Percentiles rank a stretch among this genome's conserved stretches.
Evolutionary conservation across 2,797 vertebrate genomes (phyloP).

Genomic region (Hippocampus kuda): DNA sequence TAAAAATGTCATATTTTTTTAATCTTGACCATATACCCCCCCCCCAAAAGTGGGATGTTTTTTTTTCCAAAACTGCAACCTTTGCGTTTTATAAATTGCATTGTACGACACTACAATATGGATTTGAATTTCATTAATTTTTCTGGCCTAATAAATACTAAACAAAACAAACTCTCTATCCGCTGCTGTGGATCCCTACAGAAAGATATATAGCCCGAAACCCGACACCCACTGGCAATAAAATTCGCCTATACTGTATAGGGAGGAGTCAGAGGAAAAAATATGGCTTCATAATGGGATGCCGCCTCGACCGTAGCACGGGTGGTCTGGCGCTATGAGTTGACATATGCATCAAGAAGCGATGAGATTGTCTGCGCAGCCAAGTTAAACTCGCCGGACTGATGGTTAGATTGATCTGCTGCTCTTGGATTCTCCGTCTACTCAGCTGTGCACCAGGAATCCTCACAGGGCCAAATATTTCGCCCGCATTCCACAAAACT

Average conservation of each 20-base stretch:
- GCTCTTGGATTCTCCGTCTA: conserved; percentile 26
- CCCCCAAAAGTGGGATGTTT: too few species aligned
- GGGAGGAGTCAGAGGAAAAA: background rate
- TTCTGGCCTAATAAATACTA: too few species aligned
- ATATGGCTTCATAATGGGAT: conserved; percentile 3
- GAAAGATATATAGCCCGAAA: conserved; percentile 20
- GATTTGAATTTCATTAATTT: too few species aligned
- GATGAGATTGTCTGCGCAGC: conserved; percentile 68
- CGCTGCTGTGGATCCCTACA: conserved; percentile 25
- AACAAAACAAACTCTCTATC: too few species aligned
- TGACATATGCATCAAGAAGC: conserved; percentile 73
- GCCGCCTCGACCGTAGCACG: conserved; percentile 42
- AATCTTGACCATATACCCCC: too few species aligned
- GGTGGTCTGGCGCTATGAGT: conserved; percentile 69
- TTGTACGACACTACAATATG: too few species aligned
- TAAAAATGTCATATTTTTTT: too few species aligned
- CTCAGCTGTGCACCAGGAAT: conserved; percentile 37
- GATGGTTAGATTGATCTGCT: conserved; percentile 35
- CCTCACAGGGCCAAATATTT: conserved; percentile 6
- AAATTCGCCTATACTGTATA: background rate
- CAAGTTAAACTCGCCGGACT: conserved; percentile 68
- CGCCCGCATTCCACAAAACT: background rate
- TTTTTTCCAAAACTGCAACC: background rate
- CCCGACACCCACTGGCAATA: background rate
- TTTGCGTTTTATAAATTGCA: background rate